A percentile compares a stretch with the other conserved stretches of the same genome.
Conservation (phyloP, 2,888 invertebrate species). For the Furcula furcula region DNA sequence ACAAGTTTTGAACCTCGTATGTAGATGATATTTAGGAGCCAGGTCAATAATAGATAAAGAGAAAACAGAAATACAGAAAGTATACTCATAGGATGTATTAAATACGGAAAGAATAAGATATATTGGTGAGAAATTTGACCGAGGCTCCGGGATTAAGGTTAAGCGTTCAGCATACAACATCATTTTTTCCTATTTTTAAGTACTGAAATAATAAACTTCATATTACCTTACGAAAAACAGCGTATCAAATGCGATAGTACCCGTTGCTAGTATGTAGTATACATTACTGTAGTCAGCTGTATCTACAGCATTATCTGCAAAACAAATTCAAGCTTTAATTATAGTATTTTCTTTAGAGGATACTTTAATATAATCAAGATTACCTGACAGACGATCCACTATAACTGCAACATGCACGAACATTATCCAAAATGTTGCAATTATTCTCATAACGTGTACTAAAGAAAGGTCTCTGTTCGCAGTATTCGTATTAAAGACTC, state of each 20-base stretch:
- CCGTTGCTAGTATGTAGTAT: conserved; percentile 77
- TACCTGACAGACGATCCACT: conserved; percentile 84
- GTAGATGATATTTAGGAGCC: background rate
- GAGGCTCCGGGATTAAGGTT: no score
- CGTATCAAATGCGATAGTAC: conserved; percentile 82
- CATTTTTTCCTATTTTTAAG: no score
- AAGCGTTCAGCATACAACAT: no score
- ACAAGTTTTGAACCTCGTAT: no score
- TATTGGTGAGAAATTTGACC: no score
- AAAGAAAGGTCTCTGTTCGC: conserved; percentile 76
- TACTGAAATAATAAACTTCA: background rate
- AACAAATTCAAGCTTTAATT: background rate
- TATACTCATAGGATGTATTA: no score
- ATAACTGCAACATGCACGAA: conserved; percentile 83
- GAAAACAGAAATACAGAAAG: background rate
- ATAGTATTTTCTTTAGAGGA: background rate
- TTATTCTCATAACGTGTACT: conserved; percentile 83
- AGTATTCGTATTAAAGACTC: conserved; percentile 68
- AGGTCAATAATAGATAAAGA: background rate
- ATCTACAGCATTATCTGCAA: conserved; percentile 73
- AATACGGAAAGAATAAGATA: no score
- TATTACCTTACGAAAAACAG: conserved; percentile 83
- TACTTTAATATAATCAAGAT: background rate
- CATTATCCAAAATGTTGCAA: conserved; percentile 85
- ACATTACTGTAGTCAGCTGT: conserved; percentile 62